Percentiles rank a stretch among this genome's conserved stretches.
phyloP scores from a whole-genome alignment of 1,140 invertebrate genomes.

The Agraylea sexmaculata region DNA sequence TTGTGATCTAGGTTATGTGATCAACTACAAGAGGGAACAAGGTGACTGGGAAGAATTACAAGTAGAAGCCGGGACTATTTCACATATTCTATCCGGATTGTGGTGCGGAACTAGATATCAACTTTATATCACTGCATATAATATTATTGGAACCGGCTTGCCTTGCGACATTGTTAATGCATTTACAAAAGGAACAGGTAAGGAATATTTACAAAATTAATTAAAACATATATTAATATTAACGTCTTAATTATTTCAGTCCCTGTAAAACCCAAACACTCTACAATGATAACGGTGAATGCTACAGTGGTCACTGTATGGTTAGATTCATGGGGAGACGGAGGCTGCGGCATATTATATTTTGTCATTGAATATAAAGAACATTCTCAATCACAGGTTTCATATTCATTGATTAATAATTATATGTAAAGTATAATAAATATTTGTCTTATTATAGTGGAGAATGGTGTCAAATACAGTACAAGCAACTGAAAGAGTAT shows the following conservation, averaged over 20 bases:
- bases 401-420: constrained; percentile 42
- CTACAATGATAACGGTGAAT: constrained; percentile 76
- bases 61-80: constrained; percentile 63
- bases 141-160: constrained; percentile 75
- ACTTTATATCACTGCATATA: constrained; percentile 78
- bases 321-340: constrained; percentile 78
- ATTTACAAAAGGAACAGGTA: constrained; percentile 68
- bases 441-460: constrained; percentile 39
- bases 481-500: constrained; percentile 62
- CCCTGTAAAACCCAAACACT: constrained; percentile 66
- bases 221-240: background rate
- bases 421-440: constrained; percentile 36
- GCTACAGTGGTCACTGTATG: constrained; percentile 80
- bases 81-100: constrained; percentile 65
- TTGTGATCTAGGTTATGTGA: constrained; percentile 55
- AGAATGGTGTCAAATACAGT: constrained; percentile 64
- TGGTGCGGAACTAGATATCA: constrained; percentile 81
- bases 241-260: constrained; percentile 35
- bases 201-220: constrained; percentile 15
- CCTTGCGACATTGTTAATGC: constrained; percentile 77
- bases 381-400: constrained; percentile 39
- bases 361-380: constrained; percentile 73
- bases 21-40: constrained; percentile 78
- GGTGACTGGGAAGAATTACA: constrained; percentile 82
- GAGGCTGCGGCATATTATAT: constrained; percentile 78